Base-by-base conservation (phyloP, 2,797 vertebrate species). In the Phaenicophaeus curvirostris region DNA sequence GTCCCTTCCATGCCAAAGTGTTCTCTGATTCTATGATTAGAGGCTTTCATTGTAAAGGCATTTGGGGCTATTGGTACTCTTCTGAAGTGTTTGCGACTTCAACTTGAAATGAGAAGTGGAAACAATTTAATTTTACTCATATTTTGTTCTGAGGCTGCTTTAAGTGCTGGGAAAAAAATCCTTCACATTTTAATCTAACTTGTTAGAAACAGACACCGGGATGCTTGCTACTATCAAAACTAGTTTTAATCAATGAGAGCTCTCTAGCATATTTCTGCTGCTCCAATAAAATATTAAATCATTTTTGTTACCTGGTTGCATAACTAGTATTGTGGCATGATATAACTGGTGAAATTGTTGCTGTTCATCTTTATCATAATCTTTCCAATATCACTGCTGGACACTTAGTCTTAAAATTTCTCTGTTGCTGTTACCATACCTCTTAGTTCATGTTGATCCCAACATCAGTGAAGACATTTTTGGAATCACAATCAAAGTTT, bases 341-440 rank as follows among this genome's bases (percentile, higher is more conserved):
- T 75, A 9, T 35, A 85, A 71, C 50, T 51, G 81, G 73, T 91
- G 85, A 87, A 89, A 69, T 88, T 81, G 21, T 72, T 83, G 69
- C 82, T 94, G 42, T 84, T 94, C 61, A 19, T 89, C 75, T 89
- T 77, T 69, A 50, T 73, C 31, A 11, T 84, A 50, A 81, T 78
- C 73, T 74, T 87, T 91, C 87, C 82, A 75, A 21, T 89, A 31
- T 84, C 82, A 35, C 42, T 95, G 82, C 73, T 86, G 84, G 57
- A 82, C 71, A 84, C 55, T 35, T 68, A 74, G 79, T 68, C 54
- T 74, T 84, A 17, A 69, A 79, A 72, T 91, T 58, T 90, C 76
- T 81, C 55, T 73, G 63, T 79, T 90, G 76, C 87, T 95, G 79
- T 86, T 94, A 84, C n/a, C 62, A 10, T 87, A 79, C 87, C 74